A percentile compares a stretch with the other conserved stretches of the same genome.
Conservation (phyloP, 1,140 invertebrate species). For the Stegodyphus mimosarum region DNA sequence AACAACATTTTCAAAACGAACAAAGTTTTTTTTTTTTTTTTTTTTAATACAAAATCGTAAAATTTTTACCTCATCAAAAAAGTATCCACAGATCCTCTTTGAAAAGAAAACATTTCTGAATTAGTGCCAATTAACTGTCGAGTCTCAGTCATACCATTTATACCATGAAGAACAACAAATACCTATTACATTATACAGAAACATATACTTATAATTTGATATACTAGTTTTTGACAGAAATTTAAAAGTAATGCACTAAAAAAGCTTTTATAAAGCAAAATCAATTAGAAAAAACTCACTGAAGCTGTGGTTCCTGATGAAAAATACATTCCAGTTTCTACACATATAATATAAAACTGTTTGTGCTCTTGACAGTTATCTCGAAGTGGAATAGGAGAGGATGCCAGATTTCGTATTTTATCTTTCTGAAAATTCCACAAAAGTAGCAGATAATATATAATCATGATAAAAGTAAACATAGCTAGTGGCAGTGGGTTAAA, state of each 20-base stretch:
- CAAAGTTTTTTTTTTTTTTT: no score
- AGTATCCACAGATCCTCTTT: slow-evolving; percentile 39
- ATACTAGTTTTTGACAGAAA: background rate
- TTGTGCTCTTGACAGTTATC: slow-evolving; percentile 36
- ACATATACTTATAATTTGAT: no score
- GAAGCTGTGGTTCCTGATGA: slow-evolving; percentile 54
- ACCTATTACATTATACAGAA: slow-evolving; percentile 11
- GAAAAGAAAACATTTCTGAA: slow-evolving; percentile 23
- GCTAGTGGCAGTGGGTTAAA: slow-evolving; percentile 12
- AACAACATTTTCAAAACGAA: no score
- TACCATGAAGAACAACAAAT: slow-evolving; percentile 56
- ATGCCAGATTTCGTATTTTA: slow-evolving; percentile 4
- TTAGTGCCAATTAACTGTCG: slow-evolving; percentile 26
- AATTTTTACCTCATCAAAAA: slow-evolving; percentile 53
- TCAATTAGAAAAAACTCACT: slow-evolving; percentile 20
- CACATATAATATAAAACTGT: slow-evolving; percentile 34
- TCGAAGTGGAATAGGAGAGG: slow-evolving; percentile 2
- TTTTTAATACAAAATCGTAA: background rate
- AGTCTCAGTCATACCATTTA: slow-evolving; percentile 49
- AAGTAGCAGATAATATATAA: background rate
- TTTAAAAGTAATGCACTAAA: background rate
- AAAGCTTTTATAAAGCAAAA: background rate
- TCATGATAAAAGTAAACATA: background rate
- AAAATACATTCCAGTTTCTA: slow-evolving; percentile 47
- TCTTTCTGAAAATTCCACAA: slow-evolving; percentile 30